Evolutionary conservation across 2,888 invertebrate species (phyloP).

Genomic region (Atrina japonica): DNA sequence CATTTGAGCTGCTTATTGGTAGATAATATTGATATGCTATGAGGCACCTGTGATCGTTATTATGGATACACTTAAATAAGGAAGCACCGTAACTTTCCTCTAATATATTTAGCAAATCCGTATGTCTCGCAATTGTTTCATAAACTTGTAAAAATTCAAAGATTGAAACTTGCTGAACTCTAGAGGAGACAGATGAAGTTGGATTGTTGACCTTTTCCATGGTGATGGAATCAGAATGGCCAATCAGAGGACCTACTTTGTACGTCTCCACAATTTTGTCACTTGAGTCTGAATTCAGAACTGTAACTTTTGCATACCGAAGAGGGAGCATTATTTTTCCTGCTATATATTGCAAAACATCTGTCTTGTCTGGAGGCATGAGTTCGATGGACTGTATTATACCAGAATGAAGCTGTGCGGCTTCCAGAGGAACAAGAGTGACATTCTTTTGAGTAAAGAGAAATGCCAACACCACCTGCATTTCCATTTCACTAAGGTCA

Average conservation of each 20-base stretch:
- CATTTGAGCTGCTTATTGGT: conserved; percentile 13
- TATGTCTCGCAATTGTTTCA: neutral
- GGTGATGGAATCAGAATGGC: conserved; percentile 33
- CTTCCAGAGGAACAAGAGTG: conserved; percentile 46
- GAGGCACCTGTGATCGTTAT: conserved; percentile 14
- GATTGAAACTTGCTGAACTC: conserved; percentile 34
- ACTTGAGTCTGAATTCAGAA: conserved; percentile 61
- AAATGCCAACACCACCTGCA: conserved; percentile 54
- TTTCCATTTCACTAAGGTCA: conserved; percentile 61
- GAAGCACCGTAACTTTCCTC: conserved; percentile 68
- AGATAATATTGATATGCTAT: conserved; percentile 12
- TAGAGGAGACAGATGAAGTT: conserved; percentile 34
- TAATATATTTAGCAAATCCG: conserved; percentile 49
- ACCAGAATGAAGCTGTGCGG: conserved; percentile 54
- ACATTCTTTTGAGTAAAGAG: conserved; percentile 52
- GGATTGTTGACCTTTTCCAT: conserved; percentile 33
- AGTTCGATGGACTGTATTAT: conserved; percentile 70
- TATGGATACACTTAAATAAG: conserved; percentile 47
- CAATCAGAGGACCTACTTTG: conserved; percentile 63
- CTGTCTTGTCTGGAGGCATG: conserved; percentile 58
- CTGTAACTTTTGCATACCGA: conserved; percentile 61
- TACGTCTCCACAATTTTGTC: conserved; percentile 69
- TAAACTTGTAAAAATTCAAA: conserved; percentile 10
- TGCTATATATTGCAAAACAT: conserved; percentile 58
- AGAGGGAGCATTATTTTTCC: conserved; percentile 49